These are phyloP conservation scores for Xestia xanthographa DNA, from an alignment of 2,888 invertebrate genomes.

Conservation along the genomic window DNA sequence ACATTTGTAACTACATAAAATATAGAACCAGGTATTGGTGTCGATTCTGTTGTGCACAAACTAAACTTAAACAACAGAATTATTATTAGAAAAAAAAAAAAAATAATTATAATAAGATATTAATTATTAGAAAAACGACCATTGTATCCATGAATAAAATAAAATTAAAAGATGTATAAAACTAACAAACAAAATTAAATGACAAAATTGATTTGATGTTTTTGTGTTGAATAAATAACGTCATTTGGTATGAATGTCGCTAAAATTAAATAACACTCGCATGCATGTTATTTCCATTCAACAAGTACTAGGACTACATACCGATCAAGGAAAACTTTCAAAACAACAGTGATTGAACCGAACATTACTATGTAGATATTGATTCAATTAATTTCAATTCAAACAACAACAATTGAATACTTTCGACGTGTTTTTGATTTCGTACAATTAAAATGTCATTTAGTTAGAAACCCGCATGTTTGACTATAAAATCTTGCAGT, in stretches of 20 bases:
- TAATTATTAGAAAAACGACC: no score
- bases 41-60: no score
- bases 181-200: not conserved
- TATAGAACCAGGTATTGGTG: not conserved
- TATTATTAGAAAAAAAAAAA: no score
- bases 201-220: not conserved
- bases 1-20: not conserved
- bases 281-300: conserved; percentile 9
- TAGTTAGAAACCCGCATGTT: conserved; percentile 19
- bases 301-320: conserved; percentile 18
- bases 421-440: not conserved
- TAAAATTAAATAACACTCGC: not conserved
- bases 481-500: conserved; percentile 19
- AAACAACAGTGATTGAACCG: not conserved
- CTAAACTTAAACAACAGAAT: no score
- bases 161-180: not conserved
- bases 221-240: not conserved
- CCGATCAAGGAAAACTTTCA: conserved; percentile 6
- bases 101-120: no score
- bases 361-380: conserved; percentile 5
- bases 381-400: conserved; percentile 16
- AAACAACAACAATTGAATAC: conserved; percentile 3
- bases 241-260: not conserved
- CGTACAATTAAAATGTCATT: conserved; percentile 43
- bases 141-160: not conserved